Evolutionary conservation across 2,113 vertebrate species (phyloP).

Genomic region (Pseudopipra pipra): DNA sequence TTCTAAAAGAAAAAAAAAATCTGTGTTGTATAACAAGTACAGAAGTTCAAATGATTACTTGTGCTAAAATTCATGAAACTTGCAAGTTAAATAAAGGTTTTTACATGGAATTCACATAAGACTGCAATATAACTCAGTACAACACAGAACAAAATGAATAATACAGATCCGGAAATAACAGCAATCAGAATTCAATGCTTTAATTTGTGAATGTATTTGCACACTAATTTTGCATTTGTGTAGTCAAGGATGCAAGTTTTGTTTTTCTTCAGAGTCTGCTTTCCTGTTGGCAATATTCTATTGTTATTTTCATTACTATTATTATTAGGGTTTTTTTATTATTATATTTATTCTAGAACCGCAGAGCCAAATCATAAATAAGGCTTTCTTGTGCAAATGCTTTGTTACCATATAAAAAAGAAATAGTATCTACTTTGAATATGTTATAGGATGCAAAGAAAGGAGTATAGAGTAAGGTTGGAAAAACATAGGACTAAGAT

Average conservation of each 20-base stretch:
- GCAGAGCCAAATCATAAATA: not conserved
- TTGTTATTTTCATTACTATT: slow-evolving; percentile 8
- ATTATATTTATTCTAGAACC: not conserved
- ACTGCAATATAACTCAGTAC: not conserved
- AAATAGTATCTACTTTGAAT: not conserved
- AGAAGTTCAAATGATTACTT: not conserved
- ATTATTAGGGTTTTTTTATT: not conserved
- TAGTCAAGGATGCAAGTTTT: not conserved
- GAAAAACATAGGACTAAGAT: not conserved
- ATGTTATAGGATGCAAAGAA: not conserved
- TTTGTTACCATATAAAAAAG: not conserved
- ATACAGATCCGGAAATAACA: not conserved
- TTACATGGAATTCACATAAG: not conserved
- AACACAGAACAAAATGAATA: not conserved
- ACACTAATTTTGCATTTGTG: slow-evolving; percentile 31
- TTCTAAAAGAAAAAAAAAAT: not conserved
- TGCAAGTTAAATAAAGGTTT: not conserved
- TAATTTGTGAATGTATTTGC: slow-evolving; percentile 40
- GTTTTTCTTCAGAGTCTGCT: not conserved
- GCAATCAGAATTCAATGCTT: not conserved
- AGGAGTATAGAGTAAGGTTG: not conserved
- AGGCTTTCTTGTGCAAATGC: not conserved
- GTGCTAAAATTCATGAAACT: not conserved
- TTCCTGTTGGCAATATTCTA: not conserved
- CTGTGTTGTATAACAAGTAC: not conserved